Evolutionary conservation across 2,797 vertebrate genomes (phyloP).

Genomic region (Phylloscopus collybita): DNA sequence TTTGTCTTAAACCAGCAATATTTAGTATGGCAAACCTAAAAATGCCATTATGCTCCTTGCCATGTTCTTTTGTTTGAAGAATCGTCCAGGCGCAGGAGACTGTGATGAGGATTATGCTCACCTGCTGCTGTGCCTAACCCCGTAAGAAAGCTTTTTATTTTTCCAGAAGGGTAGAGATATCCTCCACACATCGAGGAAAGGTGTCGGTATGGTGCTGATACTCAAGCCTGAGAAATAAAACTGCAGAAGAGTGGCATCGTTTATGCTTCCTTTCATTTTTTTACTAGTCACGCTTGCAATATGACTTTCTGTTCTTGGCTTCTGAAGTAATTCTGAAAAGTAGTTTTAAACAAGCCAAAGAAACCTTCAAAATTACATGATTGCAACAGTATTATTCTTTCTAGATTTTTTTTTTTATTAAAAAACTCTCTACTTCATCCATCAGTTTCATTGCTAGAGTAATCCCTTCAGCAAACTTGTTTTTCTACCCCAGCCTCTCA

Average conservation of each 20-base stretch:
- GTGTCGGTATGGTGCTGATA: background rate
- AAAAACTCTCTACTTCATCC: background rate
- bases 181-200: rapidly evolving
- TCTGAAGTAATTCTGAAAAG: background rate
- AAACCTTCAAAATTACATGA: background rate
- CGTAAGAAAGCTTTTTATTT: background rate
- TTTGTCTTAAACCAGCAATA: background rate
- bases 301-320: background rate
- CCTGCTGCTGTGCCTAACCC: too few species aligned
- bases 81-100: background rate
- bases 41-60: background rate
- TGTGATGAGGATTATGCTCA: background rate
- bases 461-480: background rate
- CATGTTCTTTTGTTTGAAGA: background rate
- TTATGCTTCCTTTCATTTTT: background rate
- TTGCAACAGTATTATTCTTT: background rate
- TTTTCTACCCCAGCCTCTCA: background rate
- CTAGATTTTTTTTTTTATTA: background rate
- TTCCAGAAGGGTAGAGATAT: background rate
- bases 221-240: background rate
- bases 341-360: background rate
- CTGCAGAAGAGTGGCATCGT: background rate
- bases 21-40: background rate
- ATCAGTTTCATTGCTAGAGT: background rate
- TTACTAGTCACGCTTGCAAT: background rate